These are phyloP conservation scores for Gymnosoma rotundatum DNA, from an alignment of 2,888 invertebrate species.

Conservation along the genomic window DNA sequence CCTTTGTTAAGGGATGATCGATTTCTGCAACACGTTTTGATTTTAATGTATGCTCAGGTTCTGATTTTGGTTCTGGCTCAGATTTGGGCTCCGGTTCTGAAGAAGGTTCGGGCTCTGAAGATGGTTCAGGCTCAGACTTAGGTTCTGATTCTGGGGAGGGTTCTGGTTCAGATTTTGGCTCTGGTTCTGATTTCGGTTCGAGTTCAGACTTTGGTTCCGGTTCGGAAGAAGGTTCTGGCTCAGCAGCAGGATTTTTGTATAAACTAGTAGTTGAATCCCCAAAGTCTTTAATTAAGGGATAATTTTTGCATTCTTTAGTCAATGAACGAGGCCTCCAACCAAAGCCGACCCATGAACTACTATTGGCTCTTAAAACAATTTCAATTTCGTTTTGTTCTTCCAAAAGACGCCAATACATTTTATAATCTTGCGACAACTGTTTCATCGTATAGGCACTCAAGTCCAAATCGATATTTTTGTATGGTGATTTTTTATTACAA, in stretches of 20 bases:
- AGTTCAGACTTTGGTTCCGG: slow-evolving; percentile 80
- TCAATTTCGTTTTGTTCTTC: slow-evolving; percentile 93
- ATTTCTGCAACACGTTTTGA: slow-evolving; percentile 84
- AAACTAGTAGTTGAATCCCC: slow-evolving; percentile 76
- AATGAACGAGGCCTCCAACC: slow-evolving; percentile 95
- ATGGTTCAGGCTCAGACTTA: slow-evolving; percentile 79
- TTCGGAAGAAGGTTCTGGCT: slow-evolving; percentile 75
- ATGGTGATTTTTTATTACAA: slow-evolving; percentile 90
- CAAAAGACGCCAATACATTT: slow-evolving; percentile 92
- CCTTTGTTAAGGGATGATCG: slow-evolving; percentile 82
- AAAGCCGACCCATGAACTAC: slow-evolving; percentile 91
- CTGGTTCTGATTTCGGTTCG: slow-evolving; percentile 76
- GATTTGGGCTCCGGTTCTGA: slow-evolving; percentile 81
- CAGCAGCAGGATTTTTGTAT: slow-evolving; percentile 77
- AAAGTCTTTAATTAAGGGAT: slow-evolving; percentile 86
- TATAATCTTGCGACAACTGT: slow-evolving; percentile 88
- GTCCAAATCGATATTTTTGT: slow-evolving; percentile 89
- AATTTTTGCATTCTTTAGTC: slow-evolving; percentile 90
- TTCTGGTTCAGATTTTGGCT: slow-evolving; percentile 79
- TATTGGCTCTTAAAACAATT: slow-evolving; percentile 92
- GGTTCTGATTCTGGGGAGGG: slow-evolving; percentile 72
- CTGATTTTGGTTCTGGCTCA: slow-evolving; percentile 82
- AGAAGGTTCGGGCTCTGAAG: slow-evolving; percentile 76
- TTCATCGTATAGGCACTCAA: slow-evolving; percentile 87
- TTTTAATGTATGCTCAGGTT: slow-evolving; percentile 82